Base-by-base conservation (phyloP, 2,888 invertebrate species). In the Crossocerus cetratus region DNA sequence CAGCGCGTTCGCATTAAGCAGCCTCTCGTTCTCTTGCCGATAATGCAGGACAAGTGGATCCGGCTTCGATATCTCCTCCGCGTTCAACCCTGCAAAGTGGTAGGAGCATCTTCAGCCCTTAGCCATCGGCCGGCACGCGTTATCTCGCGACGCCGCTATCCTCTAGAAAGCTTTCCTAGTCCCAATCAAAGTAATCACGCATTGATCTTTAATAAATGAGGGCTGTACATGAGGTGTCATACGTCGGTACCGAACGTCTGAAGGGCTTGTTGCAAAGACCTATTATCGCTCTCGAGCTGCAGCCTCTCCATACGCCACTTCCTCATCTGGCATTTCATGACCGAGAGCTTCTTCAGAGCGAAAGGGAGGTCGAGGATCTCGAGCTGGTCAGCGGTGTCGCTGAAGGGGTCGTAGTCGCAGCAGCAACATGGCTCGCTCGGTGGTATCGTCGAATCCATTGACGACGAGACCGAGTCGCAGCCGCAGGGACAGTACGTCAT, bases 291-390 rank as follows among this genome's bases (percentile, higher is more conserved):
- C 76, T 88, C 87, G 21, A 87, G 72, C 68, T 86, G 85, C 42
- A 89, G 75, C 42, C 86, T 78, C 66, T 89, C 86, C 78, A 86
- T 82, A 54, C 86, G 83, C 86, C 87, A 87, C 74, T 90, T 89
- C 72, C 86, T 87, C 86, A 88, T 89, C 77, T 88, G 88, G 64
- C 88, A 86, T 73, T 85, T 87, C 90, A 90, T 90, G 60, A 85
- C 84, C 23, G 78, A 77, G 23, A 90, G 84, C 69, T 89, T 90
- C 65, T 81, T 84, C 61, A 83, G 70, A 32, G 86, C 88, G 61
- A 88, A 90, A 11, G 82, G 74, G 42, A 87, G 78, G 66, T 90
- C 89, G 54, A 76, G 72, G 55, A 88, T 86, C 70, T 85, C 87
- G 22, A 77, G 67, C 58, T 88, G 87, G 32, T 83, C 76, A n/a